Evolutionary conservation across 2,797 vertebrate genomes (phyloP), one percentile per base, ranked within the genome.

Genomic region (Eurystomus glaucurus): DNA sequence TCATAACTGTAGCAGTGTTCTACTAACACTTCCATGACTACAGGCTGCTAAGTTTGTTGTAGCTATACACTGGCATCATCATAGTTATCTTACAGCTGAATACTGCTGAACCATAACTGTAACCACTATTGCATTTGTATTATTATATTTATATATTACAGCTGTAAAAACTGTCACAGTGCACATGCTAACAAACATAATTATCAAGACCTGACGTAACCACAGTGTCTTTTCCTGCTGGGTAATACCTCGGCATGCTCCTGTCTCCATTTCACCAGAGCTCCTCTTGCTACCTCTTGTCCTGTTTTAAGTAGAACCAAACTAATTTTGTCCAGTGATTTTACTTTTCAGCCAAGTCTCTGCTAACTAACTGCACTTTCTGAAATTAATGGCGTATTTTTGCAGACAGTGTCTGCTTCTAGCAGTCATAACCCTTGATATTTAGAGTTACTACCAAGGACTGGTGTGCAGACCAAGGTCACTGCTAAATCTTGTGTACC

Each of bases 1-100:
- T 84, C 18, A 8, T 64, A 74, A 39, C 14, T 1, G 1, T 29
- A n/a, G 23, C 0, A 3, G 9, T 4, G 39, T 86, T 35, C 23
- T 58, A 12, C 26, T 77, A 58, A 77, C 13, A 52, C 10, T 76
- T 57, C 54, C 51, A n/a, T 33, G 65, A 80, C 16, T 51, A 6
- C 26, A 10, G 4, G 8, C 19, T 64, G 39, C 23, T 39, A 31
- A 75, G 33, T n/a, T 54, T 37, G 33, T 65, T 37, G 33, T 65
- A 83, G 39, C 7, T 74, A 28, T 5, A 20, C 23, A 51, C 48
- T 66, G n/a, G 19, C 52, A 48, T 55, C 14, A 62, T 35, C 15
- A 46, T 8, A 60, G 16, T 62, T 5, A 41, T 58, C 35, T 75
- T 69, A 18, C 17, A 54, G n/a, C 5, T 41, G 41, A 82, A 37